A percentile compares a stretch with the other conserved stretches of the same genome.
phyloP scores from a whole-genome alignment of 2,797 vertebrate species.

The Leptoclinus maculatus region DNA sequence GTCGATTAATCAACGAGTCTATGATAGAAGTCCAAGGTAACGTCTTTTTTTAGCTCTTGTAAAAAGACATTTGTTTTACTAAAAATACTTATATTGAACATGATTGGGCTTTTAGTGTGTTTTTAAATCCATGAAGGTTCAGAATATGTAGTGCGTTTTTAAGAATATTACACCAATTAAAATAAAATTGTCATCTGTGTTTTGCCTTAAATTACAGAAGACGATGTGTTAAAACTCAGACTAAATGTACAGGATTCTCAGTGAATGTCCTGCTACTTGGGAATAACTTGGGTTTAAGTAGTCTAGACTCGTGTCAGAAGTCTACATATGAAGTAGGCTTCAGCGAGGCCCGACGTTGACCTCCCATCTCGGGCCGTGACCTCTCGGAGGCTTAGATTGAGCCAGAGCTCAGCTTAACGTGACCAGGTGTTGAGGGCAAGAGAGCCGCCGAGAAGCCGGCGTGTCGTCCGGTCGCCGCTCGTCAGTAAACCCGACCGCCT shows the following conservation, averaged over 20 bases:
- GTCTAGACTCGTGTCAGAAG: conserved; percentile 39
- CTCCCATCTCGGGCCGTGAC: conserved; percentile 27
- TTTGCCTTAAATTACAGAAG: not conserved
- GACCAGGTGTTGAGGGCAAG: conserved; percentile 40
- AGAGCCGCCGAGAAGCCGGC: conserved; percentile 22
- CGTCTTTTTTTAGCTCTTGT: no score
- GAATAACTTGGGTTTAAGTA: conserved; percentile 14
- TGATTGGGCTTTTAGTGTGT: not conserved
- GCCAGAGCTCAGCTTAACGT: conserved; percentile 44
- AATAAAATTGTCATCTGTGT: not conserved
- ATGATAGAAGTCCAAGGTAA: not conserved
- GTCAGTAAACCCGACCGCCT: conserved; percentile 44
- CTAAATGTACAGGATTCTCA: not conserved
- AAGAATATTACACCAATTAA: not conserved
- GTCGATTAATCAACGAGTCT: not conserved
- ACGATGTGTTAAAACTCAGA: not conserved
- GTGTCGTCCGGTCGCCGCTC: conserved; percentile 18
- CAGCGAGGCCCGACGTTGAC: not conserved
- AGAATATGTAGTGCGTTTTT: not conserved
- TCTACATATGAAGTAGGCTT: conserved; percentile 2
- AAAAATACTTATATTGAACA: not conserved
- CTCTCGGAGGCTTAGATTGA: conserved; percentile 52
- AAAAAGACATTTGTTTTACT: no score
- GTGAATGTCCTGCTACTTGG: conserved; percentile 9
- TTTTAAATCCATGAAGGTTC: not conserved